Conservation (phyloP, 2,888 invertebrate genomes). For the Drosophila borealis region DNA sequence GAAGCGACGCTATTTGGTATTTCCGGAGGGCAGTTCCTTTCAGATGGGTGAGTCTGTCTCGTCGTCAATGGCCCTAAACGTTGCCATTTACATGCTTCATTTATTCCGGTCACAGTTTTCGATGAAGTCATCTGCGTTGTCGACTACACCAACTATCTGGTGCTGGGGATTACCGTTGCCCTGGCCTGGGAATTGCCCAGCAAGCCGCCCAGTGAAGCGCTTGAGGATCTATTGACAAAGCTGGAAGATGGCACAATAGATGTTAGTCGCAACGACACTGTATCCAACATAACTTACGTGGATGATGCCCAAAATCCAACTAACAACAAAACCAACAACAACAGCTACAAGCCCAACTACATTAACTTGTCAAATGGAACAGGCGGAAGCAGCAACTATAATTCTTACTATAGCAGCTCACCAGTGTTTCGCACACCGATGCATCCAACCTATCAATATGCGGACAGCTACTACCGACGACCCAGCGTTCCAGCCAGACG, state of each 20-base stretch:
- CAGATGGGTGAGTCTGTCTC: constrained; percentile 81
- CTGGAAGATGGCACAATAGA: constrained; percentile 81
- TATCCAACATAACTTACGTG: constrained; percentile 73
- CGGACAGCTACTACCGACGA: constrained; percentile 49
- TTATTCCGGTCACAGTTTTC: constrained; percentile 70
- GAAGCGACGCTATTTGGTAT: constrained; percentile 85
- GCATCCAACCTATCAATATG: constrained; percentile 62
- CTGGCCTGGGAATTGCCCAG: constrained; percentile 92
- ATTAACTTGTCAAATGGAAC: constrained; percentile 46
- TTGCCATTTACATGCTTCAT: constrained; percentile 40
- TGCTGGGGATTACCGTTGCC: constrained; percentile 90
- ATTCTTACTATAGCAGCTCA: constrained; percentile 59
- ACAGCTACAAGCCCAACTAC: constrained; percentile 56
- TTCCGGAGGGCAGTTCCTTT: constrained; percentile 86
- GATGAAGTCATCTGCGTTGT: constrained; percentile 84
- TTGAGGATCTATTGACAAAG: constrained; percentile 76
- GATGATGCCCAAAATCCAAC: constrained; percentile 44
- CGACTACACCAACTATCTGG: constrained; percentile 86
- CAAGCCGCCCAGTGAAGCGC: constrained; percentile 85
- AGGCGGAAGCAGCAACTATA: constrained; percentile 21
- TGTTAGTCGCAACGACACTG: constrained; percentile 80
- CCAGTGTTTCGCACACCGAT: constrained; percentile 70
- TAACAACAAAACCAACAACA: constrained; percentile 5
- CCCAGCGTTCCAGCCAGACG: constrained; percentile 43
- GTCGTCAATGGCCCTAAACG: not conserved